A percentile compares a stretch with the other conserved stretches of the same genome.
Evolutionary conservation across 1,140 invertebrate genomes (phyloP).

Genomic region (Idris sp.): DNA sequence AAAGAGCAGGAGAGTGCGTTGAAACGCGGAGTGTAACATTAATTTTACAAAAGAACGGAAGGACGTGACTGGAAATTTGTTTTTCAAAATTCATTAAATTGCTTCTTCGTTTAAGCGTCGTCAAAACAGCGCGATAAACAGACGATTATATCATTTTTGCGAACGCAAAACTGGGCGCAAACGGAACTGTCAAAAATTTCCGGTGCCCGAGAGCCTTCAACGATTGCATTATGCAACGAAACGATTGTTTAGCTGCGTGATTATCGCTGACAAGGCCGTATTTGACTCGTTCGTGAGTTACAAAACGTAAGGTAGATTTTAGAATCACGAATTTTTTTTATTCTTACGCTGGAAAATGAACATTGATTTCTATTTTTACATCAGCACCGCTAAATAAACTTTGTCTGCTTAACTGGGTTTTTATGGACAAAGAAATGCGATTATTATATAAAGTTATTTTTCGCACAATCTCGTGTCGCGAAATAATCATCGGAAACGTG

Average conservation of each 20-base stretch:
- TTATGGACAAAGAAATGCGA: slow-evolving; percentile 4
- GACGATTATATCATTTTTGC: neutral
- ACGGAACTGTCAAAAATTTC: slow-evolving; percentile 19
- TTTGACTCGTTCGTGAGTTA: slow-evolving; percentile 25
- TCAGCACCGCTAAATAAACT: slow-evolving; percentile 27
- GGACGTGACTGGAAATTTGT: too few relatives aligned
- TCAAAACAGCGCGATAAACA: too few relatives aligned
- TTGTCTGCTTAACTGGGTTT: slow-evolving; percentile 8
- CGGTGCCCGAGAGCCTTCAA: slow-evolving; percentile 19
- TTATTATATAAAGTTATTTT: slow-evolving; percentile 22
- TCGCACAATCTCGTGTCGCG: slow-evolving; percentile 11
- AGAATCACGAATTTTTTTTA: slow-evolving; percentile 51
- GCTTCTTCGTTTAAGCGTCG: too few relatives aligned
- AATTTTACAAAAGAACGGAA: slow-evolving; percentile 5
- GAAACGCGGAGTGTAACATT: slow-evolving; percentile 13
- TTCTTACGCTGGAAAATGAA: slow-evolving; percentile 27
- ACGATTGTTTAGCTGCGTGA: slow-evolving; percentile 39
- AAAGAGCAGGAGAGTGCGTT: slow-evolving; percentile 30
- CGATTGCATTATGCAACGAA: slow-evolving; percentile 40
- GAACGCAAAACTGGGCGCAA: neutral
- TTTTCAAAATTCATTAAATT: too few relatives aligned
- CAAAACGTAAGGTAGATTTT: slow-evolving; percentile 36
- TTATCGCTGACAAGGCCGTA: slow-evolving; percentile 39
- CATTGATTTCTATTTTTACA: slow-evolving; percentile 44
- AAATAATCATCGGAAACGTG: slow-evolving; percentile 6